phyloP scores from a whole-genome alignment of 2,113 vertebrate species.

The Antidorcas marsupialis region DNA sequence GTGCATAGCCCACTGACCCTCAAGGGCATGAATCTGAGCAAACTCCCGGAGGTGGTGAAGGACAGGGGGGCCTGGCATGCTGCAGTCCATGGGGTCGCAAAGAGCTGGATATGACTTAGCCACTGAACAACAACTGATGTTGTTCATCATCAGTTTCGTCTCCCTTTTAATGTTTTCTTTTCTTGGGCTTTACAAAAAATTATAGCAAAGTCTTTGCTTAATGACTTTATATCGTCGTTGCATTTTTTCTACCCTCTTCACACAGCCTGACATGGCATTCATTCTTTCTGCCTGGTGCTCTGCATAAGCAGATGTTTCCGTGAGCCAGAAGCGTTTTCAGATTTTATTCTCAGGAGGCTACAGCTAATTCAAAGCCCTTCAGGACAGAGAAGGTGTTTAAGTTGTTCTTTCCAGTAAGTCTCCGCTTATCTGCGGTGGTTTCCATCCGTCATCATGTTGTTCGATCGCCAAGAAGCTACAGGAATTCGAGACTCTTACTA shows the following conservation, averaged over 20 bases:
- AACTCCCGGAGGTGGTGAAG: background rate
- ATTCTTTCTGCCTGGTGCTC: conserved; percentile 24
- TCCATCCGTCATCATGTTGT: background rate
- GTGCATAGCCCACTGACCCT: background rate
- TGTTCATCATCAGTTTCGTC: no score
- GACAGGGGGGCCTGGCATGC: background rate
- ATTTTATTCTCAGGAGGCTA: conserved; percentile 38
- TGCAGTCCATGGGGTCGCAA: rapidly evolving
- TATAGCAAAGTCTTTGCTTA: background rate
- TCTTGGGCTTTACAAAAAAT: conserved; percentile 5
- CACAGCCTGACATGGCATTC: background rate
- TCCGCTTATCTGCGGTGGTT: background rate
- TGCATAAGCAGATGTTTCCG: conserved; percentile 51
- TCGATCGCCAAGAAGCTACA: background rate
- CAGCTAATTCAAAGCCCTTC: conserved; percentile 22
- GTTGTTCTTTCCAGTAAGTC: conserved; percentile 15
- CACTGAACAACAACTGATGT: background rate
- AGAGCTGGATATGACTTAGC: background rate
- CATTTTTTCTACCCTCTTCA: background rate
- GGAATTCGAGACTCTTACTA: no score
- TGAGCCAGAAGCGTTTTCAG: conserved; percentile 27
- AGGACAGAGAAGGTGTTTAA: background rate
- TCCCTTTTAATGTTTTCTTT: background rate
- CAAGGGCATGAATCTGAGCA: background rate
- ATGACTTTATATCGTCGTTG: background rate